Evolutionary conservation across 2,113 vertebrate genomes (phyloP).

Genomic region (Cyphomyrus discorhynchus): DNA sequence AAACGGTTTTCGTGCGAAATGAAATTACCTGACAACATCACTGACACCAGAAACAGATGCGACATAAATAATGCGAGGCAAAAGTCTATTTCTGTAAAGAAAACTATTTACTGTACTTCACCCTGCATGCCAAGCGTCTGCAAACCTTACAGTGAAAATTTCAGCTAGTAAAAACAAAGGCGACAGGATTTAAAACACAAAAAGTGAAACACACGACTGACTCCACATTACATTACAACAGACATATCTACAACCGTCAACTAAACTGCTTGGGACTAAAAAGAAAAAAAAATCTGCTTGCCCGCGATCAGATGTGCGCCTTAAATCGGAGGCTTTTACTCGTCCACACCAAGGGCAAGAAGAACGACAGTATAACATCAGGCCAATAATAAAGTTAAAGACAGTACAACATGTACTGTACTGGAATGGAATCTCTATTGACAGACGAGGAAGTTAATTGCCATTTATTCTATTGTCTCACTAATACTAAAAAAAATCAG

Average conservation of each 20-base stretch:
- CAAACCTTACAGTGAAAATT: background rate
- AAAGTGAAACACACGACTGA: background rate
- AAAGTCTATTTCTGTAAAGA: background rate
- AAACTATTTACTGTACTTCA: background rate
- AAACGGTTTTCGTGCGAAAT: background rate
- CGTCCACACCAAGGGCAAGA: background rate
- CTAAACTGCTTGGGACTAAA: background rate
- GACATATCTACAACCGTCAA: background rate
- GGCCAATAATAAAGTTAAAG: conserved; percentile 3
- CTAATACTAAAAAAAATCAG: background rate
- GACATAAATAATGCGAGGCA: background rate
- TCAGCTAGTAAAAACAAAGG: background rate
- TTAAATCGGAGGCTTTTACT: background rate
- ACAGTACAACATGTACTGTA: background rate
- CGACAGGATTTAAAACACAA: background rate
- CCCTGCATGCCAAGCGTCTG: background rate
- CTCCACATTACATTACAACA: background rate
- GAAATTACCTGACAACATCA: background rate
- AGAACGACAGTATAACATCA: background rate
- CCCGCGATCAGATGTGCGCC: background rate
- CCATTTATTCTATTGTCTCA: background rate
- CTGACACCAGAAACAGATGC: background rate
- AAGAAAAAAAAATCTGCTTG: background rate
- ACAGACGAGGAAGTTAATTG: background rate
- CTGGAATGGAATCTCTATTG: background rate